Conservation (phyloP, 2,113 vertebrate species). For the Triplophysa siluroides region DNA sequence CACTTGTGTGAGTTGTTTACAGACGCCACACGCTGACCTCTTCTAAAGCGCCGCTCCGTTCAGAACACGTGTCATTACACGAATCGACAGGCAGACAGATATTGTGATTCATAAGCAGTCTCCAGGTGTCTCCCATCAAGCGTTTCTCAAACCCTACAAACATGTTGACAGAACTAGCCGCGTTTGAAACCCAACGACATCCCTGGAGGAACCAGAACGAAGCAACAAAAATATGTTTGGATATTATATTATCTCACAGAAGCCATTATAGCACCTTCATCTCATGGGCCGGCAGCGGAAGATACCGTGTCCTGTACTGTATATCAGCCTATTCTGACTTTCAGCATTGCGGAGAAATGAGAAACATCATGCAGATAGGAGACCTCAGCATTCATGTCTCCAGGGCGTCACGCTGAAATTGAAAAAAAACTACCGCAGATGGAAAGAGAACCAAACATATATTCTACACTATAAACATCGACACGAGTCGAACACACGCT, state of each 20-base stretch:
- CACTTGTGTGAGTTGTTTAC: constrained; percentile 43
- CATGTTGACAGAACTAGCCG: constrained; percentile 59
- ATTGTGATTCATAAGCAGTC: constrained; percentile 12
- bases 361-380: constrained; percentile 3
- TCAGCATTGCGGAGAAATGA: not conserved
- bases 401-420: constrained; percentile 9
- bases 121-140: constrained; percentile 30
- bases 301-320: not conserved
- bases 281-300: not conserved
- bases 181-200: constrained; percentile 46
- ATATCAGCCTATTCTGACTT: not conserved
- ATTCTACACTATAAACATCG: not conserved
- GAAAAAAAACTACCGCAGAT: constrained; percentile 21
- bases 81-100: constrained; percentile 74
- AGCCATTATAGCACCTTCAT: constrained; percentile 49
- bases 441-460: not conserved
- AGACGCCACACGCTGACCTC: constrained; percentile 53
- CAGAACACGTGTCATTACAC: constrained; percentile 62
- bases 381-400: not conserved
- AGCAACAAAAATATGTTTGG: constrained; percentile 36
- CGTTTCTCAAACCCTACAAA: constrained; percentile 58
- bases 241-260: constrained; percentile 45
- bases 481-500: not conserved
- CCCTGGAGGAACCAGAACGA: constrained; percentile 1
- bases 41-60: constrained; percentile 61